phyloP scores from a whole-genome alignment of 2,113 vertebrate genomes.

The Microtus oregoni region DNA sequence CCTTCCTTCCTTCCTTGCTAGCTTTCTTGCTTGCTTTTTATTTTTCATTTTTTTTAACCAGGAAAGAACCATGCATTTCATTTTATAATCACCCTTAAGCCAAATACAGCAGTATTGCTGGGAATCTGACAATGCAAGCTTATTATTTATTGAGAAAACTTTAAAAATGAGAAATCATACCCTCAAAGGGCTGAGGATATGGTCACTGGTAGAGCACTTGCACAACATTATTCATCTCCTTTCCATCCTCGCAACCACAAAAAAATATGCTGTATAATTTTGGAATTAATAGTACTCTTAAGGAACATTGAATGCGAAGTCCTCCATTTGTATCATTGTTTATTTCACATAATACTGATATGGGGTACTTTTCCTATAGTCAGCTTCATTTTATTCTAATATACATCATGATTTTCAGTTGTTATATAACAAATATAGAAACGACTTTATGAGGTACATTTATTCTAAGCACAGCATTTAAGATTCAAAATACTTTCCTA shows the following conservation, averaged over 20 bases:
- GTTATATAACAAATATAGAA: background rate
- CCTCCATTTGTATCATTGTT: background rate
- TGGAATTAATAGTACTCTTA: background rate
- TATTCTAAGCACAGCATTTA: constrained; percentile 14
- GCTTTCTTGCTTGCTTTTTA: too few relatives aligned
- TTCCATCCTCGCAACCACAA: background rate
- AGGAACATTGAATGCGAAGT: background rate
- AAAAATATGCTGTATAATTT: background rate
- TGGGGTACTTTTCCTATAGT: background rate
- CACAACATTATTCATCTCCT: background rate
- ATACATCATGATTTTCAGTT: background rate
- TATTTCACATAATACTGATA: constrained; percentile 25
- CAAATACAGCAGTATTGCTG: background rate
- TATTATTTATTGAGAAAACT: background rate
- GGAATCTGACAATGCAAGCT: background rate
- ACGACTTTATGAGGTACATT: background rate
- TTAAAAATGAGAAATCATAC: background rate
- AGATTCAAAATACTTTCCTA: background rate
- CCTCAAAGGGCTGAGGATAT: background rate
- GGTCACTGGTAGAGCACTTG: background rate
- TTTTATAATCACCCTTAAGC: background rate
- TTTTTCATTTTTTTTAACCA: background rate
- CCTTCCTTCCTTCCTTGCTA: too few relatives aligned
- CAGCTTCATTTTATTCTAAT: background rate
- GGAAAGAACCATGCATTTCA: background rate